Base-by-base conservation (phyloP, 2,797 vertebrate species). In the Melanotaenia trifasciata region DNA sequence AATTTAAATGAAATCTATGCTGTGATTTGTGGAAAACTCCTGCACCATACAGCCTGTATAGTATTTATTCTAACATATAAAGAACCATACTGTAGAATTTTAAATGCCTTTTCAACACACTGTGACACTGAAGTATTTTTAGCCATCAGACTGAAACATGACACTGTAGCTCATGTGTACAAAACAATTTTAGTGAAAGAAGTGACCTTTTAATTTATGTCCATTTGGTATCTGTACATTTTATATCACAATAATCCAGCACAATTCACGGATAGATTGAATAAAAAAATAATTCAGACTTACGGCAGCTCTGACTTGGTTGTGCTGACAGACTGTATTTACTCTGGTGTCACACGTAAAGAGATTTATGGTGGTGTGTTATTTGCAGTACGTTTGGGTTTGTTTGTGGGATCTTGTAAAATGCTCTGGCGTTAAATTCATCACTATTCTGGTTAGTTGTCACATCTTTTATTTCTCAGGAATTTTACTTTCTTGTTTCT, bases 381-480 rank as follows among this genome's bases (percentile, higher is more conserved):
- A 66, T 82, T 78, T 83, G 67, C 14, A 43, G 16, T 43, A 43
- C 2, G 67, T 36, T 56, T 13, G 22, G 51, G 5, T 68, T 68
- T 73, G 68, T 38, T 56, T 18, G 24, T 58, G 43, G 3, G 76
- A 18, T 80, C 76, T 84, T 70, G 7, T 78, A 57, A 54, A 64
- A 72, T 79, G 74, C 77, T 88, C 84, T 85, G 78, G 60, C 62
- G 45, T 74, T 54, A 56, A 60, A 77, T 62, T 20, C 20, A 28
- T 74, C 59, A 18, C 3, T 62, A 54, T 35, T 67, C 5, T 45
- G 26, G 33, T 35, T 70, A 8, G 18, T 74, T 50, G 35, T 79
- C 36, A 40, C 58, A 59, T 67, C 51, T 88, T 90, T 92, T 32
- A 75, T 62, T 92, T 92, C 91, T 93, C 92, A 93, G 90, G 92